These are phyloP conservation scores for Florisuga fusca DNA, from an alignment of 2,797 vertebrate genomes.

Conservation along the genomic window DNA sequence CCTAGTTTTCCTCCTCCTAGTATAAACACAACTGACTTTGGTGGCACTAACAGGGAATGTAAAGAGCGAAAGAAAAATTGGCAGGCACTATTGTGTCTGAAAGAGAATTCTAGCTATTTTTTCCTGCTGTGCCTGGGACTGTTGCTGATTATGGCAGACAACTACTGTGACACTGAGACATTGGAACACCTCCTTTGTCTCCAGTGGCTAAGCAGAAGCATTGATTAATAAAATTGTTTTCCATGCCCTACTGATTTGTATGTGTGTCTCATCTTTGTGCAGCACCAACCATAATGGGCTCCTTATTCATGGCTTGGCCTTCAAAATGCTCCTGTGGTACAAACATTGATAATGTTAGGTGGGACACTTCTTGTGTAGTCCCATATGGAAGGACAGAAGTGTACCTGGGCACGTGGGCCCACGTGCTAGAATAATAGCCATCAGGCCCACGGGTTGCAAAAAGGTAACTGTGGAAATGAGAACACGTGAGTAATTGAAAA, in stretches of 20 bases:
- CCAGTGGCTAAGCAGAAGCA: neutral
- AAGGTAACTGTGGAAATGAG: neutral
- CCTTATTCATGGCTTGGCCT: neutral
- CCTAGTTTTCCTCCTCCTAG: neutral
- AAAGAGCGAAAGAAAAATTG: neutral
- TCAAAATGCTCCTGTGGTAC: neutral
- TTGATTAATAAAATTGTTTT: neutral
- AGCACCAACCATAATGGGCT: neutral
- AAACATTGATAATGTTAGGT: neutral
- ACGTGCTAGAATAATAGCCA: neutral
- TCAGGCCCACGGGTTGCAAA: neutral
- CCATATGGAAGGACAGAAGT: neutral
- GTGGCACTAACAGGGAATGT: neutral
- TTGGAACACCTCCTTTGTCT: neutral
- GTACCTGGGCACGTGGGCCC: neutral
- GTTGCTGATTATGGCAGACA: neutral
- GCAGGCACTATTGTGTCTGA: neutral
- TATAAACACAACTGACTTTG: conserved; percentile 22
- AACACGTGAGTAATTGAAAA: neutral
- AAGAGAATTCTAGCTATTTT: conserved; percentile 24
- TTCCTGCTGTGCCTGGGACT: neutral
- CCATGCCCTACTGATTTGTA: neutral
- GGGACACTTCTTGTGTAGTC: neutral
- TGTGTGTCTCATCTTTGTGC: neutral
- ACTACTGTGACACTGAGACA: neutral